These are phyloP conservation scores for Anniella stebbinsi DNA, from an alignment of 2,797 vertebrate species.

Conservation along the genomic window DNA sequence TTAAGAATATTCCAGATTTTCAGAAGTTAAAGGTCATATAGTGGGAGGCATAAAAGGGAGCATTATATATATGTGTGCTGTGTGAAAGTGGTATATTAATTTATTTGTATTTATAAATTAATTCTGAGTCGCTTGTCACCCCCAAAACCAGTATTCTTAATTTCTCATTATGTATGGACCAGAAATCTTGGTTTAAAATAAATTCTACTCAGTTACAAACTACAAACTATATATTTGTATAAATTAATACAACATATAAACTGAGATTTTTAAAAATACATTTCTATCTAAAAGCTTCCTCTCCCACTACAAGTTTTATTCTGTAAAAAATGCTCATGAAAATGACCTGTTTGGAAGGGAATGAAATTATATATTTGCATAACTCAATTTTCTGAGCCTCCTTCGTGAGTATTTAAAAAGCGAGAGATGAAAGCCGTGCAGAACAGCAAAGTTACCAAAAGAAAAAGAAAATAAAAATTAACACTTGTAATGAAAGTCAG, in stretches of 20 bases:
- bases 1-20: neutral
- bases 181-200: no score
- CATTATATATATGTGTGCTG: no score
- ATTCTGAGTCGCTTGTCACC: no score
- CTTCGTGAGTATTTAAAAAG: constrained; percentile 47
- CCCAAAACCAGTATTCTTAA: no score
- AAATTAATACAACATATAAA: constrained; percentile 5
- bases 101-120: no score
- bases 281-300: constrained; percentile 53
- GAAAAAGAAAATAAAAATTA: neutral
- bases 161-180: no score
- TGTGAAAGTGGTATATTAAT: no score
- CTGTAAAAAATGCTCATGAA: constrained; percentile 55
- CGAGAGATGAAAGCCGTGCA: constrained; percentile 39
- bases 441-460: constrained; percentile 52
- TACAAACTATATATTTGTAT: constrained; percentile 46
- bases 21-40: neutral
- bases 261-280: neutral
- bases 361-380: constrained; percentile 60
- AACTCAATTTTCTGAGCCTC: constrained; percentile 61
- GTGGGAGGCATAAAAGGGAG: no score
- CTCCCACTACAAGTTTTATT: constrained; percentile 32
- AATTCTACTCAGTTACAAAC: no score
- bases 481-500: constrained; percentile 51
- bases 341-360: constrained; percentile 59